Evolutionary conservation across 1,140 invertebrate species (phyloP), one percentile per base, ranked within the genome.

Genomic region (Araneus ventricosus): DNA sequence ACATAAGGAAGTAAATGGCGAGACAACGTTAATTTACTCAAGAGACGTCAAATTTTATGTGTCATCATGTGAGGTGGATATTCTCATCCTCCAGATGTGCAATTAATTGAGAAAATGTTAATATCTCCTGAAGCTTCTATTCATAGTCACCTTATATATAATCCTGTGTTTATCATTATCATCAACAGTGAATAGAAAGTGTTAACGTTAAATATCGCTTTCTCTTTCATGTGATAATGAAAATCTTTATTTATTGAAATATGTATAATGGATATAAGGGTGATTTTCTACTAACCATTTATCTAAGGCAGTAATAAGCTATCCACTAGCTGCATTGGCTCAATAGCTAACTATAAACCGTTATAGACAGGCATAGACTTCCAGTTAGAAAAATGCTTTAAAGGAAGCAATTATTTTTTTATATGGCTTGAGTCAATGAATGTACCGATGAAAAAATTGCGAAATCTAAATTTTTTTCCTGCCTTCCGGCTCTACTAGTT

Each of bases 41-140:
- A 52, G 45, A 52, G 45, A 52, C 45, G 8, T 52, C 45, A n/a
- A 63, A 22, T 63, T 63, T 63, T 63, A 63, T 63, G 59, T 63
- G 59, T 63, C 59, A 63, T 63, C n/a, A 63, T 6, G 24, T 6
- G 22, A 63, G 59, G 10, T 52, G 45, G 45, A 52, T 14, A 14
- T 17, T 52, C 17, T 52, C 45, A 52, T 52, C 45, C 17, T 17
- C 45, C 17, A 52, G 45, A 63, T 20, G 20, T 7, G 20, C 4
- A 63, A 63, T 63, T 63, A 63, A 63, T 63, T 63, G 22, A 63
- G 22, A 63, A 24, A 63, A 63, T 63, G n/a, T 63, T 63, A 63
- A 63, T 24, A 63, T n/a, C n/a, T 63, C 4, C 59, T n/a, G 22
- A 63, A n/a, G 22, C 22, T 63, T 63, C 7, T 4, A n/a, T 24